Evolutionary conservation across 2,113 vertebrate genomes (phyloP).

Genomic region (Boulengeromyrus knoepffleri): DNA sequence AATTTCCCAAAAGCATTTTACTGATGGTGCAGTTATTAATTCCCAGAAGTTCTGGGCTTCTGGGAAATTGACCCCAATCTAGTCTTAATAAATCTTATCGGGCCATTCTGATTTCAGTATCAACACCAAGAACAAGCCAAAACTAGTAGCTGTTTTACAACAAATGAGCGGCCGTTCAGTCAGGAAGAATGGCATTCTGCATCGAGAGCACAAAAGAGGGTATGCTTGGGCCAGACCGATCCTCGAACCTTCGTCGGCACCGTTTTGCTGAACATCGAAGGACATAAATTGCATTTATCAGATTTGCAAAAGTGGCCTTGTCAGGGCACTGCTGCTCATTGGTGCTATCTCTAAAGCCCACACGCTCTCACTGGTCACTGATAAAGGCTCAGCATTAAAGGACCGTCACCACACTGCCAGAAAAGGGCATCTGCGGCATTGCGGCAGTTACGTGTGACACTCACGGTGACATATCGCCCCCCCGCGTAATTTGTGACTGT

Average conservation of each 20-base stretch:
- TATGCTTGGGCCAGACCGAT: not conserved
- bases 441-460: constrained; percentile 49
- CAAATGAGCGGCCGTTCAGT: not conserved
- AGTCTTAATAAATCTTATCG: not conserved
- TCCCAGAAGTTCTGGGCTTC: not conserved
- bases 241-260: not conserved
- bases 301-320: constrained; percentile 44
- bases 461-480: constrained; percentile 60
- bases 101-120: not conserved
- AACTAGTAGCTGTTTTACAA: not conserved
- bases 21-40: not conserved
- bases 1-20: not conserved
- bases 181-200: not conserved
- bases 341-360: constrained; percentile 53
- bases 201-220: not conserved
- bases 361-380: constrained; percentile 47
- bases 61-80: not conserved
- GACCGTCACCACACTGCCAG: constrained; percentile 50
- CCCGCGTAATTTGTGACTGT: constrained; percentile 60
- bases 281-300: constrained; percentile 42
- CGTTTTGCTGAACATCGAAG: not conserved
- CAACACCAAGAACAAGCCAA: not conserved
- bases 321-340: constrained; percentile 27
- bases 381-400: constrained; percentile 51
- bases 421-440: constrained; percentile 51